Evolutionary conservation across 2,888 invertebrate genomes (phyloP), one percentile per base, ranked within the genome.

Genomic region (Apodemia duryi): DNA sequence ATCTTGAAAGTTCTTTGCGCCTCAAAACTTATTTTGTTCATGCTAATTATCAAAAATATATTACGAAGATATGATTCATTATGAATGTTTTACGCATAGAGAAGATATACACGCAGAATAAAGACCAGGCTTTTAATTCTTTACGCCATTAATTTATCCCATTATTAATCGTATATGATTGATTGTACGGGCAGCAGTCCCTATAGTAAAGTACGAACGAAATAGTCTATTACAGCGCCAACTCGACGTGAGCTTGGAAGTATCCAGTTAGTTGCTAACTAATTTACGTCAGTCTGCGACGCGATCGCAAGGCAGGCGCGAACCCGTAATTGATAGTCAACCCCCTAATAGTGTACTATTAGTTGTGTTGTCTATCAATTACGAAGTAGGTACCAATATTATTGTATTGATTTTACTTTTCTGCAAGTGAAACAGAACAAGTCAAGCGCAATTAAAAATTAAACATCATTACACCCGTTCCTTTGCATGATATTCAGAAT

Each of bases 231-330:
- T 46, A 54, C 28, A 62, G 21, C 13, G 43, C 21, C 76, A 81
- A 82, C 77, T 75, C 81, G 79, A 81, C 78, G 74, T 76, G 76
- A 75, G 76, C 77, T 74, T 75, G 78, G 77, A 83, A 84, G 82
- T 85, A 83, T 85, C 21, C 84, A 82, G 80, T 81, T 83, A 84
- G 84, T 85, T 83, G 68, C 72, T 82, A 87, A 88, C 84, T 86
- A 84, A 85, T 83, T 88, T 86, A 85, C 79, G 79, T 71, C 78
- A 79, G 75, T 65, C 73, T 75, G 74, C 72, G 70, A 72, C 72
- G 71, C 69, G 69, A 61, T 61, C 70, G 75, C 72, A 74, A 69
- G 73, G 67, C 75, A 71, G 77, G 78, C 78, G 81, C 73, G 79
- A 83, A 77, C 79, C 77, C 73, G 73, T 71, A 71, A 86, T 82